A percentile compares a stretch with the other conserved stretches of the same genome.
Evolutionary conservation across 2,797 vertebrate genomes (phyloP).

Genomic region (Calcarius lapponicus): DNA sequence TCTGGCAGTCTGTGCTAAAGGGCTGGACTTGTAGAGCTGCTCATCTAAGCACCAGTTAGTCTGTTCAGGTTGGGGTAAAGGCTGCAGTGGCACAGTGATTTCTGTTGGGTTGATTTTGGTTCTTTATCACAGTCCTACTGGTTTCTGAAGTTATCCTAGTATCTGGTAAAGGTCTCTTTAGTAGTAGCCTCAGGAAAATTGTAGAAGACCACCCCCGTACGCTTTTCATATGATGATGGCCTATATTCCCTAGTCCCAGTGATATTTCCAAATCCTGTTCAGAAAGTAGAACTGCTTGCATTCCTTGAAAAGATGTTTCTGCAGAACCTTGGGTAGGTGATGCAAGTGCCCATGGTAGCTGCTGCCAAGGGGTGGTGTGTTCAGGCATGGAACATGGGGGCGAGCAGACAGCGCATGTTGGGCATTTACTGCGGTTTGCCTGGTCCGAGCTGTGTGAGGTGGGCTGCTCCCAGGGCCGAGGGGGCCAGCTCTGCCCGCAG

Average conservation of each 20-base stretch:
- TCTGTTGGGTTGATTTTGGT: background rate
- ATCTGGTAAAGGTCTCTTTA: background rate
- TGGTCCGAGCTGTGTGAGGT: accelerated
- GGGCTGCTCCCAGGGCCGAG: background rate
- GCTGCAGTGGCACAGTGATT: background rate
- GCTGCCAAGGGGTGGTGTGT: background rate
- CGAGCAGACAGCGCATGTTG: background rate
- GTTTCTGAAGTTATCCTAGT: background rate
- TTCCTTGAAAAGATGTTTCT: background rate
- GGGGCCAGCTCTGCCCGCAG: background rate
- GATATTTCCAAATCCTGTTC: background rate
- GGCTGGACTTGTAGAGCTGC: background rate
- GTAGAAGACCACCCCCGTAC: background rate
- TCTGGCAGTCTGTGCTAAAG: background rate
- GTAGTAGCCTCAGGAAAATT: background rate
- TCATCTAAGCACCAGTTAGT: accelerated
- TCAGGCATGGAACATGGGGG: background rate
- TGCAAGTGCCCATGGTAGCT: background rate
- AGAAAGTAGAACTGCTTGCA: background rate
- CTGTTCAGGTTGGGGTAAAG: background rate
- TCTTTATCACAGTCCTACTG: background rate
- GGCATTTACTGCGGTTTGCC: accelerated
- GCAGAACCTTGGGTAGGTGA: background rate
- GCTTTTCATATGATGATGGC: background rate
- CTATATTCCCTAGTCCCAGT: background rate